phyloP scores from a whole-genome alignment of 2,113 vertebrate genomes.

The Silurus glanis region DNA sequence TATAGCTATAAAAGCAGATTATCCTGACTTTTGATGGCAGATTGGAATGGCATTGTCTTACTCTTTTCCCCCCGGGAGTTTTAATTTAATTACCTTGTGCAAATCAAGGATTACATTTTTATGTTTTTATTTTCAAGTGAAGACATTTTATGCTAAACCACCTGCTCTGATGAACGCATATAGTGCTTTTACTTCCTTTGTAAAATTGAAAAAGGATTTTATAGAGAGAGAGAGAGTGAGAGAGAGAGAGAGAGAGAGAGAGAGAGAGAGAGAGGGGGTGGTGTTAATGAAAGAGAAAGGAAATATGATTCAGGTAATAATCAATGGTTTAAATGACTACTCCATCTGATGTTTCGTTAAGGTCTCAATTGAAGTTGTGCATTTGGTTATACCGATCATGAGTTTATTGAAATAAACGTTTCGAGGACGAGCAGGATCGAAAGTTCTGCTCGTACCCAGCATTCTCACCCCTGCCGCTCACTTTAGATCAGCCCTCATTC shows the following conservation, averaged over 20 bases:
- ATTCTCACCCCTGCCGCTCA: slow-evolving; percentile 26
- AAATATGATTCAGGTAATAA: slow-evolving; percentile 35
- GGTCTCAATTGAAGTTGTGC: slow-evolving; percentile 15
- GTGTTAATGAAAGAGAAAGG: slow-evolving; percentile 25
- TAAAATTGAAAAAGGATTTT: background rate
- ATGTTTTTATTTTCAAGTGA: background rate
- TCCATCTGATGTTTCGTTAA: slow-evolving; percentile 35
- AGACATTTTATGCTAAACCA: slow-evolving; percentile 27
- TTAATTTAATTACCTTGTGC: slow-evolving; percentile 37
- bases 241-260: background rate
- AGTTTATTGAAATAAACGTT: slow-evolving; percentile 62
- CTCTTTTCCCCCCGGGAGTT: slow-evolving; percentile 28
- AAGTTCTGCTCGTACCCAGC: slow-evolving; percentile 16
- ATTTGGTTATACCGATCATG: slow-evolving; percentile 57
- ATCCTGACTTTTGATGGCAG: slow-evolving; percentile 40
- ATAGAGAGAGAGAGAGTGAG: background rate
- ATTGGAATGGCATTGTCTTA: slow-evolving; percentile 40
- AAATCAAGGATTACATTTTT: slow-evolving; percentile 33
- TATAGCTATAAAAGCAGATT: slow-evolving; percentile 44
- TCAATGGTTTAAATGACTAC: slow-evolving; percentile 32
- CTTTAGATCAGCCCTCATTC: slow-evolving; percentile 41
- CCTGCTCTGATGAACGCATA: slow-evolving; percentile 13
- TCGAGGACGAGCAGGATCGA: background rate
- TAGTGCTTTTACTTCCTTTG: background rate
- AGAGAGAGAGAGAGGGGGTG: slow-evolving; percentile 7